A percentile compares a stretch with the other conserved stretches of the same genome.
These are phyloP conservation scores for Ephydatia muelleri DNA, from an alignment of 37 sponge, comb jelly and placozoan genomes.

Conservation along the genomic window DNA sequence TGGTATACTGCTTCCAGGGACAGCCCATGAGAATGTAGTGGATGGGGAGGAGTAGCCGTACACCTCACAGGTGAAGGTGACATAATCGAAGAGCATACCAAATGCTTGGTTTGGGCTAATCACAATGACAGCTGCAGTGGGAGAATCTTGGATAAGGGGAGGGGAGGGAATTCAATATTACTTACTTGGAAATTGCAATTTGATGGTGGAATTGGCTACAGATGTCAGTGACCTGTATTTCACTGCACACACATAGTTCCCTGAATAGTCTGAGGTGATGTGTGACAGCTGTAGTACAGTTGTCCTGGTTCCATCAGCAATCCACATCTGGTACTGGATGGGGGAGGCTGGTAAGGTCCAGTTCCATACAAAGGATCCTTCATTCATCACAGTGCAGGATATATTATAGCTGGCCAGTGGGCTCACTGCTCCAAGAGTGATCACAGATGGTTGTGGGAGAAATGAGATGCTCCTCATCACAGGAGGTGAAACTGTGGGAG, in stretches of 20 bases:
- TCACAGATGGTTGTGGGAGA: not conserved
- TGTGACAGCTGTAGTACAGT: slow-evolving; percentile 7
- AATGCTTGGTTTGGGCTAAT: not conserved
- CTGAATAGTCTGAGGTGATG: not conserved
- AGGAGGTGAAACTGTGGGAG: not conserved
- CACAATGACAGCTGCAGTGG: not conserved
- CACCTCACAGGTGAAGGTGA: slow-evolving; percentile 20
- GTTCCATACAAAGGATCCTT: slow-evolving; percentile 42
- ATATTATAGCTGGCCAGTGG: not conserved
- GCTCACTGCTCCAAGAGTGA: not conserved
- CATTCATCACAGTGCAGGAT: slow-evolving; percentile 50
- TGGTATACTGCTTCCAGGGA: not conserved
- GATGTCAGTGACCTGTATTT: not conserved
- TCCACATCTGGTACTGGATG: not conserved
- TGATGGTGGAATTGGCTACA: not conserved
- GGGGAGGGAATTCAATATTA: not conserved
- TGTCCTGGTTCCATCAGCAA: slow-evolving; percentile 52
- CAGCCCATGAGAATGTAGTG: not conserved
- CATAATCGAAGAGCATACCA: not conserved
- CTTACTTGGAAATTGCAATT: not conserved
- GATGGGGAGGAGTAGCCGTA: slow-evolving; percentile 27
- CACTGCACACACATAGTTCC: not conserved
- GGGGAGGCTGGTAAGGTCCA: slow-evolving; percentile 23
- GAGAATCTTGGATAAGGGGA: not conserved
- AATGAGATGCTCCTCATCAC: not conserved